Evolutionary conservation across 1,140 invertebrate species (phyloP).

Genomic region (Araneus ventricosus): DNA sequence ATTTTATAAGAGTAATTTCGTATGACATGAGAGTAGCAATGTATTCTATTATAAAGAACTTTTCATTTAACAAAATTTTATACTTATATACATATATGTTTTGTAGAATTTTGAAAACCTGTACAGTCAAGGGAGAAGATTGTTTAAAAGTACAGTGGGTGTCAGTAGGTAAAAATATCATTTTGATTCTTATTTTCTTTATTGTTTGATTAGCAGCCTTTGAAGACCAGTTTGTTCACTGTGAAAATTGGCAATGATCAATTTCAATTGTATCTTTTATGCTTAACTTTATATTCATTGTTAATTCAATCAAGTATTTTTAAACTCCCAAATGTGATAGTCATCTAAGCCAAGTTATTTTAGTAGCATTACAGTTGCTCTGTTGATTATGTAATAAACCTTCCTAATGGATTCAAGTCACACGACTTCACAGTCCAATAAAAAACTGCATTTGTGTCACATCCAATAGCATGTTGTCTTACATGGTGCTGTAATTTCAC

Average conservation of each 20-base stretch:
- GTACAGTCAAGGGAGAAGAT: not conserved
- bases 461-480: no score
- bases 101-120: conserved; percentile 12
- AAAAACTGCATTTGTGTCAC: no score
- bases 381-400: no score
- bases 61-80: not conserved
- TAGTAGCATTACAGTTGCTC: no score
- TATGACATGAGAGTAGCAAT: not conserved
- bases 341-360: no score
- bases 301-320: no score
- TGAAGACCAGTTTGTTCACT: not conserved
- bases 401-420: no score
- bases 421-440: no score
- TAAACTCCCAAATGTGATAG: not conserved
- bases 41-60: not conserved
- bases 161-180: not conserved
- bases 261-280: no score
- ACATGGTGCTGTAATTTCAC: no score
- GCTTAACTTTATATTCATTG: no score
- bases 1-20: not conserved
- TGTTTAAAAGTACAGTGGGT: conserved; percentile 7
- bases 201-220: not conserved
- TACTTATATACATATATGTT: not conserved
- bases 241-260: not conserved
- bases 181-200: not conserved